Conservation (phyloP, 2,888 invertebrate species). For the Tachina lurida region DNA sequence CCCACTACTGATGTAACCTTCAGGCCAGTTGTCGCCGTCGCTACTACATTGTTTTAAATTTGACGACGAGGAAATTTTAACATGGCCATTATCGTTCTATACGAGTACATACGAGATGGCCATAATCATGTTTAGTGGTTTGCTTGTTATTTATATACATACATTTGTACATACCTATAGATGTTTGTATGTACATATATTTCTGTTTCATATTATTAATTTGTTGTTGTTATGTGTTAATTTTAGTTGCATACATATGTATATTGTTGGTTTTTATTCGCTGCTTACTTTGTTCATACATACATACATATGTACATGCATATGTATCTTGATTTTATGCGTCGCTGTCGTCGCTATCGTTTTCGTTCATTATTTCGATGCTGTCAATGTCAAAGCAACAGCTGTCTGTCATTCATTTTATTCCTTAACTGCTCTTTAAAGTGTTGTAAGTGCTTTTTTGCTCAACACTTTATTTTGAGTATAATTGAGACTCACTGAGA, state of each 20-base stretch:
- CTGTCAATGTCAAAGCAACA: conserved; percentile 62
- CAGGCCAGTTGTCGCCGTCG: conserved; percentile 58
- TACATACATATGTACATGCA: too few species aligned
- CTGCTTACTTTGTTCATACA: neutral
- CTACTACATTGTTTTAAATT: conserved; percentile 49
- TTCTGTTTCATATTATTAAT: neutral
- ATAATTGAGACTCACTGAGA: neutral
- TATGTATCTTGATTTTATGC: neutral
- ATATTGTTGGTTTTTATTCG: neutral
- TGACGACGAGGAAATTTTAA: conserved; percentile 25
- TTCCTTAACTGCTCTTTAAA: conserved; percentile 8
- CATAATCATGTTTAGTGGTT: conserved; percentile 29
- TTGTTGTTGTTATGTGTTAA: conserved; percentile 15
- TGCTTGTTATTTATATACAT: conserved; percentile 13
- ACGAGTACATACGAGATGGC: neutral
- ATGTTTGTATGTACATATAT: neutral
- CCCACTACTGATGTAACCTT: conserved; percentile 59
- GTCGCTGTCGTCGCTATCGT: neutral
- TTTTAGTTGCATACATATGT: neutral
- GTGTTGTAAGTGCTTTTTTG: neutral
- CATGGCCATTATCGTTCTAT: conserved; percentile 11
- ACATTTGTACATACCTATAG: neutral
- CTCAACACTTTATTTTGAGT: neutral
- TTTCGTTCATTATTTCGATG: conserved; percentile 17
- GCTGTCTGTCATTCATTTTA: conserved; percentile 62